A percentile compares a stretch with the other conserved stretches of the same genome.
Evolutionary conservation across 2,888 invertebrate species (phyloP).

Genomic region (Cosmopolites sordidus): DNA sequence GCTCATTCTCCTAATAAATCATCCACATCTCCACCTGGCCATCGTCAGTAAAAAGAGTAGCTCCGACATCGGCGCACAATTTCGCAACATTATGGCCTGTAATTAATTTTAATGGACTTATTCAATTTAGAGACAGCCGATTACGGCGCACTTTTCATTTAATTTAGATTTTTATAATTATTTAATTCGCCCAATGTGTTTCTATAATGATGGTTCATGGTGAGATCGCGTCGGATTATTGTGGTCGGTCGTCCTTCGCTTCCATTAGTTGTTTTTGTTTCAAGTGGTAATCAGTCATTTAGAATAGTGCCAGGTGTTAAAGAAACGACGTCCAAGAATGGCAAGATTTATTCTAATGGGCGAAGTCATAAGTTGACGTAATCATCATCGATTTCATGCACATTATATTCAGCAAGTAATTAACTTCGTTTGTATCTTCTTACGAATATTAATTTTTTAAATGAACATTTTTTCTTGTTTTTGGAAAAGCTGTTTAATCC

Average conservation of each 20-base stretch:
- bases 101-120: slow-evolving; percentile 13
- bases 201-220: background rate
- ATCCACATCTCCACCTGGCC: background rate
- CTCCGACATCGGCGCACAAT: slow-evolving; percentile 3
- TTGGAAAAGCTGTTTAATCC: too few species aligned
- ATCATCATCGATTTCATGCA: too few species aligned
- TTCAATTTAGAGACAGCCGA: slow-evolving; percentile 3
- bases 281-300: background rate
- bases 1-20: background rate
- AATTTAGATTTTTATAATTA: slow-evolving; percentile 1
- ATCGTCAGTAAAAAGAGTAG: background rate
- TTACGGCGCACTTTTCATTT: background rate
- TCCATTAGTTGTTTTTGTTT: background rate
- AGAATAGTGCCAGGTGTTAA: too few species aligned
- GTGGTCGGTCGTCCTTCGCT: background rate
- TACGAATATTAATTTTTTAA: too few species aligned
- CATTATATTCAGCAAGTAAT: too few species aligned
- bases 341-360: too few species aligned
- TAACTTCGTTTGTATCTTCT: too few species aligned
- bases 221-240: background rate
- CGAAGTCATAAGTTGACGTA: too few species aligned
- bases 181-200: background rate
- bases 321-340: too few species aligned
- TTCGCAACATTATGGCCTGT: slow-evolving; percentile 9
- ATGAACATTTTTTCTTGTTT: too few species aligned